Base-by-base conservation (phyloP, 2,888 invertebrate genomes). In the Melanostoma mellinum region DNA sequence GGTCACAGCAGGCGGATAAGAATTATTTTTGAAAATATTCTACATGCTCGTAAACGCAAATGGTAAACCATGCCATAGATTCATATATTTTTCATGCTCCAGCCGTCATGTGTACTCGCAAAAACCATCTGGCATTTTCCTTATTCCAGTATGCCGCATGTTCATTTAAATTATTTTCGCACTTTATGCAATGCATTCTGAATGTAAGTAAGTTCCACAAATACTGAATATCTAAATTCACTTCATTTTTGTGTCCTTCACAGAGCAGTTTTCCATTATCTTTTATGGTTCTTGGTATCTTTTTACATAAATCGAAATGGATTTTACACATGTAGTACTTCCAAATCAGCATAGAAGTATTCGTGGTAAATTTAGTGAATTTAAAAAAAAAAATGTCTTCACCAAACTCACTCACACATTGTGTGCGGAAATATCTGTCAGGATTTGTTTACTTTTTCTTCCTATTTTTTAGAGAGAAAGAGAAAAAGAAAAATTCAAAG, bases 111-210 rank as follows among this genome's bases (percentile, higher is more conserved):
- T 30, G 20, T 30, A 10, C 6, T 30, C 48, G 4, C 30, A 52
- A 40, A 56, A 44, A 44, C 5, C 8, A 10, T 61, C 63, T 38
- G 38, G 20, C 52, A 38, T 33, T 33, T 48, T 42, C 56, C 50
- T 46, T 72, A 65, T 55, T 35, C 32, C 30, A 61, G 46, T 8
- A 0, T 46, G 4, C 42, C 50, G 32, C 36, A 40, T 10, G 46
- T 63, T 68, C 55, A 40, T 68, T 74, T 48, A 68, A 79, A 79
- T 79, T 75, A 73, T 61, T 69, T 68, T 63, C 63, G 8, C 68
- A 79, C 56, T 79, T 74, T 69, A n/a, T 61, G 53, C 55, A 35
- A 69, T 56, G 38, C 20, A 44, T 32, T 50, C 60, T 68, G 33
- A 20, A 20, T 50, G 58, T 65, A 60, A 46, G 44, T 61, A 42